Evolutionary conservation across 2,888 invertebrate genomes (phyloP), one percentile per base, ranked within the genome.

Genomic region (Synergus umbraculus): DNA sequence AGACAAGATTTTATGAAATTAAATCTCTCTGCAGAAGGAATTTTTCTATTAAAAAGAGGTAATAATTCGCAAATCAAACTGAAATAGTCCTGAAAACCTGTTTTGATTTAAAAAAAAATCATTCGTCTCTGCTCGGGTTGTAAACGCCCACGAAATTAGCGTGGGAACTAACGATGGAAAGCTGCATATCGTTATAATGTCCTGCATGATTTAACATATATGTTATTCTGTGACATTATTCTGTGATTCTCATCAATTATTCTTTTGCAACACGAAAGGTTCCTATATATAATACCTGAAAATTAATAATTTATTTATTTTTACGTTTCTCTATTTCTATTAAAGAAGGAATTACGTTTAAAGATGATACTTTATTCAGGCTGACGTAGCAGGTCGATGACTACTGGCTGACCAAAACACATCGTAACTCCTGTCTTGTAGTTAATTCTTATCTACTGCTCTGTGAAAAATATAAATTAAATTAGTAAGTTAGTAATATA

Each of bases 381-480:
- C 58, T 58, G 58, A 58, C 58, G 18, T 7, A 18, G 7, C 18
- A 58, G 3, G 18, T 58, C n/a, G 9, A 7, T 58, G 58, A 58
- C 58, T 58, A 58, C 58, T 58, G 58, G 58, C 58, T 58, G 58
- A 58, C 22, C 58, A 15, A 58, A 15, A 58, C n/a, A 18, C 58
- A 58, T 58, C n/a, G n/a, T 7, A 58, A 58, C 58, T 58, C 58
- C 58, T 58, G 58, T 8, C 18, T 18, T 58, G 9, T 4, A 13
- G 46, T 13, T 13, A 46, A 46, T 12, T 46, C 46, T 4, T 46
- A 13, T 46, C 13, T 46, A 46, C 46, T 46, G 12, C 13, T 46
- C 46, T 22, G 22, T 22, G 22, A 22, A 22, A 22, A 22, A 22
- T 22, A 22, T 22, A 22, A 22, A 22, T 22, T 22, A 22, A 22